These are phyloP conservation scores for Prolemur simus DNA, from an alignment of 2,113 vertebrate species.

Conservation along the genomic window DNA sequence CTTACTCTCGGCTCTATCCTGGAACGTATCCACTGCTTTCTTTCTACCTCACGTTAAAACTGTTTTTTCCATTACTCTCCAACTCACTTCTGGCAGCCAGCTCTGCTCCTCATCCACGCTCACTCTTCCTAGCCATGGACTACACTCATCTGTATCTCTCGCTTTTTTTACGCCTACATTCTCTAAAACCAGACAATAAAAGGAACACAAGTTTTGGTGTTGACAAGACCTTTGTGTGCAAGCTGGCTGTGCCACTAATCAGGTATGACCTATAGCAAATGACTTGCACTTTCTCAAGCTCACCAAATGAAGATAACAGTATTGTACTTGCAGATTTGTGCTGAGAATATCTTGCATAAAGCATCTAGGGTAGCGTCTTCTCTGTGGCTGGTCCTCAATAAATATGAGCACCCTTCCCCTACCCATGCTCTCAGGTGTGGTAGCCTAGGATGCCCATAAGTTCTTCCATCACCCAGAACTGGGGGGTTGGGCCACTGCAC, in stretches of 20 bases:
- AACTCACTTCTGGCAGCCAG: not conserved
- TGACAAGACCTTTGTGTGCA: not conserved
- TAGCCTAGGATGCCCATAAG: not conserved
- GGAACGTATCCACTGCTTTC: too few species aligned
- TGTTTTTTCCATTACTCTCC: accelerated
- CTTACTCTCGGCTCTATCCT: accelerated
- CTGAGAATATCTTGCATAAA: not conserved
- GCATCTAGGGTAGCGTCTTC: not conserved
- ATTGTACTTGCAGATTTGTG: not conserved
- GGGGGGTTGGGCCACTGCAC: not conserved
- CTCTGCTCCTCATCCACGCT: not conserved
- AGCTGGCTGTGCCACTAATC: not conserved
- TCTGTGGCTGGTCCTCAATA: not conserved
- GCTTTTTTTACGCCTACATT: not conserved
- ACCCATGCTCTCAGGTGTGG: not conserved
- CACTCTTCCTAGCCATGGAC: not conserved
- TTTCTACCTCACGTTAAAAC: not conserved
- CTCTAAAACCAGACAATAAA: not conserved
- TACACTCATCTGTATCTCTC: not conserved
- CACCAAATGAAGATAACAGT: not conserved
- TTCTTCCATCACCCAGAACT: not conserved
- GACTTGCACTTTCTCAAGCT: not conserved
- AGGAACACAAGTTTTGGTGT: not conserved
- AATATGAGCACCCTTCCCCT: not conserved
- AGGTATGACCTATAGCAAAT: not conserved